These are phyloP conservation scores for Lepidocyrtinus sp. DNA, from an alignment of 2,888 invertebrate genomes.

Conservation along the genomic window DNA sequence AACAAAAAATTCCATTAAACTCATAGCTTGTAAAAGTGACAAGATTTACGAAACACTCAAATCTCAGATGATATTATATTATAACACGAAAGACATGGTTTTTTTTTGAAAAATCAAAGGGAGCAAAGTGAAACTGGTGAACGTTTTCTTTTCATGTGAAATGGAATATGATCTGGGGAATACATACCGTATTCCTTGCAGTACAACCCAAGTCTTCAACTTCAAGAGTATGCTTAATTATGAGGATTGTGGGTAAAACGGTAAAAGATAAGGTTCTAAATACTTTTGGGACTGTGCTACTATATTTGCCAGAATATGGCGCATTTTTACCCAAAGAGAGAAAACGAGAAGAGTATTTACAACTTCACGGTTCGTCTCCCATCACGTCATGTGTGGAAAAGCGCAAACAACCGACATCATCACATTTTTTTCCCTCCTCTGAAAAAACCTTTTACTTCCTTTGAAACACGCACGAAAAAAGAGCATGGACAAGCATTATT, in stretches of 20 bases:
- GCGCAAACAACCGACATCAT: slow-evolving; percentile 50
- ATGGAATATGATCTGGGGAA: not conserved
- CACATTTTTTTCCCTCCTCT: slow-evolving; percentile 7
- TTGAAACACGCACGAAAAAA: slow-evolving; percentile 14
- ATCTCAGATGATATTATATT: not conserved
- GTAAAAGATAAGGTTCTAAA: too few species aligned
- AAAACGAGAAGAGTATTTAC: slow-evolving; percentile 39
- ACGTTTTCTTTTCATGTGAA: slow-evolving; percentile 8
- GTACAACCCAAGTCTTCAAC: too few species aligned
- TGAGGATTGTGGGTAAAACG: too few species aligned
- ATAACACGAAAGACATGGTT: slow-evolving; percentile 1
- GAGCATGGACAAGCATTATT: slow-evolving; percentile 15
- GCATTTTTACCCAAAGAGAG: not conserved
- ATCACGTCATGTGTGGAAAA: slow-evolving; percentile 50
- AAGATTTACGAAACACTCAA: not conserved
- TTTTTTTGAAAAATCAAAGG: not conserved
- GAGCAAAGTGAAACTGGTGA: slow-evolving; percentile 12
- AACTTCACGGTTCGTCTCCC: slow-evolving; percentile 49
- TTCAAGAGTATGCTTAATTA: too few species aligned
- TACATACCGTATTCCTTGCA: too few species aligned
- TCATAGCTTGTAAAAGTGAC: not conserved
- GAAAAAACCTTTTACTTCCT: slow-evolving; percentile 5
- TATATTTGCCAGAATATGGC: too few species aligned
- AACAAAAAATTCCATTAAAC: not conserved
- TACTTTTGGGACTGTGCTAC: too few species aligned